Percentiles rank a stretch among this genome's conserved stretches.
Conservation (phyloP, 2,113 vertebrate species). For the rat (Rattus norvegicus) region DNA sequence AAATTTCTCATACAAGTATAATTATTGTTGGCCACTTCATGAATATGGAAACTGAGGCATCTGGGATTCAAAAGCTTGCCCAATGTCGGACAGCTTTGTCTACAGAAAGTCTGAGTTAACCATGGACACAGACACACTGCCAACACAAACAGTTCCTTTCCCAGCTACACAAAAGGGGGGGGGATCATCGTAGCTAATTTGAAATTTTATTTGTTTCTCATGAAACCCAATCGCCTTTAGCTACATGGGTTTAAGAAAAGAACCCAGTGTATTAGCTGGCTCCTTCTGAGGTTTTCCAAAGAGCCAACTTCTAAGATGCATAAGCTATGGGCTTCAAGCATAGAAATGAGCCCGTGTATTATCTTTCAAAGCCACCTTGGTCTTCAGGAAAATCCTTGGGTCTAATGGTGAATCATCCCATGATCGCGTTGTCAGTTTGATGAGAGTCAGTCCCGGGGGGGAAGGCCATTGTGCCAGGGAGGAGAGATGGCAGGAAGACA, state of each 20-base stretch:
- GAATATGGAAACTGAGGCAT: constrained; percentile 58
- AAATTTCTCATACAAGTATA: neutral
- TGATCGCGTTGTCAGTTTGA: constrained; percentile 80
- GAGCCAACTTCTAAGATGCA: constrained; percentile 57
- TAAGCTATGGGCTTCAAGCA: constrained; percentile 24
- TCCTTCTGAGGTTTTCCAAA: constrained; percentile 69
- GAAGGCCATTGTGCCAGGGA: constrained; percentile 73
- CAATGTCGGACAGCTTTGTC: constrained; percentile 4
- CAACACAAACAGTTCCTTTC: constrained; percentile 65
- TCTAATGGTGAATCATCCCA: constrained; percentile 72
- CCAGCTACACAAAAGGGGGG: constrained; percentile 55
- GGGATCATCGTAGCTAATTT: constrained; percentile 56
- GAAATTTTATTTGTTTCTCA: constrained; percentile 78
- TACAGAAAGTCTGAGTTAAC: constrained; percentile 36
- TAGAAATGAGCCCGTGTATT: constrained; percentile 78
- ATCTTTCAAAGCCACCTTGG: constrained; percentile 80
- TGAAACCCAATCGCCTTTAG: constrained; percentile 75
- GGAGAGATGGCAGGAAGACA: constrained; percentile 77
- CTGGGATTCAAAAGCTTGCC: neutral
- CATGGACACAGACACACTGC: neutral
- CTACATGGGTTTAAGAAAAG: constrained; percentile 57
- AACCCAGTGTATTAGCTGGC: constrained; percentile 57
- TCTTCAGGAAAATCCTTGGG: constrained; percentile 82
- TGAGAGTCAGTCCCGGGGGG: constrained; percentile 82
- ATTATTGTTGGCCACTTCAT: neutral